Percentiles rank a stretch among this genome's conserved stretches.
phyloP scores from a whole-genome alignment of 1,140 invertebrate genomes.

The Bombus terrestris region DNA sequence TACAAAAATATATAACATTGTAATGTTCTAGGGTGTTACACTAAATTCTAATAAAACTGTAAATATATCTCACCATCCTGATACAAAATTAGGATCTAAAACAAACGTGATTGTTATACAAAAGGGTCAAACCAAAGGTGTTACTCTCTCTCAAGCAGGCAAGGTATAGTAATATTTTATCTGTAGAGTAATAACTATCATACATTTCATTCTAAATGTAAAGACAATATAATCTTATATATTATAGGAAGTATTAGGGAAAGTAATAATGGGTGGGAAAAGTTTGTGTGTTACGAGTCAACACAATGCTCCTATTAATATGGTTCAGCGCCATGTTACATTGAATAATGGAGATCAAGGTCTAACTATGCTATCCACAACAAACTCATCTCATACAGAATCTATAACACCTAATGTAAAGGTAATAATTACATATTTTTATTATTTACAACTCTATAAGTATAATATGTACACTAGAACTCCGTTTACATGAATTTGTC shows the following conservation, averaged over 20 bases:
- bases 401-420: slow-evolving; percentile 63
- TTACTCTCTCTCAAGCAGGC: slow-evolving; percentile 78
- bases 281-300: slow-evolving; percentile 73
- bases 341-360: slow-evolving; percentile 75
- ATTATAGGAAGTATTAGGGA: slow-evolving; percentile 77
- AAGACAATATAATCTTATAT: neutral
- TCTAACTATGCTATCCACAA: slow-evolving; percentile 59
- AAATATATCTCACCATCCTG: slow-evolving; percentile 69
- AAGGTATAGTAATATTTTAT: slow-evolving; percentile 69
- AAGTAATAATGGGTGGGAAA: slow-evolving; percentile 78
- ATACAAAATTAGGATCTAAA: slow-evolving; percentile 72
- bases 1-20: slow-evolving; percentile 4
- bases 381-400: slow-evolving; percentile 62
- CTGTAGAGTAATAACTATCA: neutral
- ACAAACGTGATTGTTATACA: slow-evolving; percentile 78
- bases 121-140: slow-evolving; percentile 75
- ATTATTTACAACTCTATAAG: neutral
- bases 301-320: slow-evolving; percentile 68
- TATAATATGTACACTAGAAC: neutral
- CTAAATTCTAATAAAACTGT: slow-evolving; percentile 71
- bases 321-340: slow-evolving; percentile 70
- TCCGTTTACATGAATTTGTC: neutral
- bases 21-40: slow-evolving; percentile 65
- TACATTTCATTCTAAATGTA: slow-evolving; percentile 14
- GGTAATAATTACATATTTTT: slow-evolving; percentile 37